Evolutionary conservation across 2,888 invertebrate species (phyloP), one percentile per base, ranked within the genome.

Genomic region (Imbricaverruca yamaguchii): DNA sequence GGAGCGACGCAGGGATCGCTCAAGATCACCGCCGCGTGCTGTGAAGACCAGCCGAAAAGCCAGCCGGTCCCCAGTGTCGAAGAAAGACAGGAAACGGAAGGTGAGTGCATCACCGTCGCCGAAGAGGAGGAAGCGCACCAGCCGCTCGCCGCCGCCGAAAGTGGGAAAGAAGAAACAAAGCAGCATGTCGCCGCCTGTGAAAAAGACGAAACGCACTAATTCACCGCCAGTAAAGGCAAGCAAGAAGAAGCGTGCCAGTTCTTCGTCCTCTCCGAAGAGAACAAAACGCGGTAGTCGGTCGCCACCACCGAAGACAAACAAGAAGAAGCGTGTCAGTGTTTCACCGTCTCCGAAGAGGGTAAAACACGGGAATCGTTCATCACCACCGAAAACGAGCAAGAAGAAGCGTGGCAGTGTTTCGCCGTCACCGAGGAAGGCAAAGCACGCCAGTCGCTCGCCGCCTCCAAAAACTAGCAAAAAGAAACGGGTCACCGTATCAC

Each of bases 41-140:
- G 39, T 4, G 39, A 39, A 39, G 39, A 39, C 39, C 61, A 81
- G 81, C 67, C 80, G 81, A 81, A 80, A 81, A 18, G 59, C 80
- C 10, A 82, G 82, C n/a, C 80, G 82, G 53, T 81, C 83, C 9
- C 79, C 81, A 15, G 81, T 81, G 18, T 78, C 83, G 15, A 81
- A 82, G n/a, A 82, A 83, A 77, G 82, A 83, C 69, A 83, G 83
- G 78, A 81, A 81, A 23, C 81, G 82, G 81, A 84, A 83, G 81
- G 84, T 82, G 81, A 84, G 83, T 74, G 80, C 65, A 21, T 77
- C 67, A 15, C 67, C 21, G n/a, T 61, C 18, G 63, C 69, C 25
- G 25, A 67, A 67, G 55, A 67, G 18, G 55, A 55, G 53, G 8
- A 55, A 55, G 53, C 53, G n/a, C 57, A 39, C 39, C 39, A 25